Percentiles rank a stretch among this genome's conserved stretches.
These are phyloP conservation scores for Drosophila nr. medialis DNA, from an alignment of 2,888 invertebrate species.

Conservation along the genomic window DNA sequence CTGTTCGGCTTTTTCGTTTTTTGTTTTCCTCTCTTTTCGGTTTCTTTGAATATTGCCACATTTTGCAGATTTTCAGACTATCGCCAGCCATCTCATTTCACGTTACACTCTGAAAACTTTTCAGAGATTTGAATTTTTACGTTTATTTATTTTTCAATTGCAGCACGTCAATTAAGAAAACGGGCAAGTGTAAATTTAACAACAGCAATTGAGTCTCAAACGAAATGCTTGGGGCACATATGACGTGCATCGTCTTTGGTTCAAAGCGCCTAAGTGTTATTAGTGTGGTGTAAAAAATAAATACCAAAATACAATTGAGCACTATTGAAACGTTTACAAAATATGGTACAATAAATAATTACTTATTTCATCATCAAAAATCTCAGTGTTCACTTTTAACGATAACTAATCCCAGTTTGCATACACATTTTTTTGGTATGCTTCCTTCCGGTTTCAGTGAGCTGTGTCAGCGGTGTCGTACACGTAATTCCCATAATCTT, in stretches of 20 bases:
- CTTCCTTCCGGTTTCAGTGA: slow-evolving; percentile 46
- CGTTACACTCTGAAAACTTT: slow-evolving; percentile 75
- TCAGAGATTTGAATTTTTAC: slow-evolving; percentile 37
- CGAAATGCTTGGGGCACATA: neutral
- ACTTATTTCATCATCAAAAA: neutral
- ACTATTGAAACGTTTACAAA: neutral
- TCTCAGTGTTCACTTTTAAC: neutral
- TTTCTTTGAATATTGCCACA: slow-evolving; percentile 31
- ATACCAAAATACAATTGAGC: neutral
- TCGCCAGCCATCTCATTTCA: slow-evolving; percentile 55
- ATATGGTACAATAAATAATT: neutral
- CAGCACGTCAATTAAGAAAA: slow-evolving; percentile 65
- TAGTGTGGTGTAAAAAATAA: neutral
- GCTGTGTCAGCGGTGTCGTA: slow-evolving; percentile 28
- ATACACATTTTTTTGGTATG: neutral
- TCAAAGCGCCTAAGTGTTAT: neutral
- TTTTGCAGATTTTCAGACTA: slow-evolving; percentile 54
- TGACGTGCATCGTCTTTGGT: neutral
- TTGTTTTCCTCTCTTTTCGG: slow-evolving; percentile 1
- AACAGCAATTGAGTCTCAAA: slow-evolving; percentile 25
- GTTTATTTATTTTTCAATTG: slow-evolving; percentile 54
- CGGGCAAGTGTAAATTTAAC: slow-evolving; percentile 53
- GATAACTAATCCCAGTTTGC: neutral
- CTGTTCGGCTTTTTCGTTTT: slow-evolving; percentile 1
- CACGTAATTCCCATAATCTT: slow-evolving; percentile 38